Base-by-base conservation (phyloP, 2,797 vertebrate genomes). In the Thalassophryne amazonica region DNA sequence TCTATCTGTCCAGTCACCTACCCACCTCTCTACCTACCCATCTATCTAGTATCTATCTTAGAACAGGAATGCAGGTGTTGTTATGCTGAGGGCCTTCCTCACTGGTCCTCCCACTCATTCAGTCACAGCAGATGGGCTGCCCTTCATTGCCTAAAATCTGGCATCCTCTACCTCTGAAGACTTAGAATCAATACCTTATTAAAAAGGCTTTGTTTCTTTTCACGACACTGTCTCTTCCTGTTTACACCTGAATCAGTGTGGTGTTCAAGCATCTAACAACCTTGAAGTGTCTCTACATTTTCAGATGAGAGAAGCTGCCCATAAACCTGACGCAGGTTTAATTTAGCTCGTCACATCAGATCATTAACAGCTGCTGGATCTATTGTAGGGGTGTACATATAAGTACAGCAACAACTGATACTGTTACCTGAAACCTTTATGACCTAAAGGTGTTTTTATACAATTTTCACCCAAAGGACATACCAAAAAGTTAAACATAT, bases 161-260 rank as follows among this genome's bases (percentile, higher is more conserved):
- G 53, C 66, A 74, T 71, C 68, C 47, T 52, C 65, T 37, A 45
- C 64, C 79, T 77, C 78, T 71, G 69, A 80, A 74, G 51, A 60
- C 65, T 42, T 20, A 6, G 35, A 67, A 85, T 88, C 86, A 76
- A 87, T 86, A 86, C 52, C 63, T 68, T 84, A 86, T 80, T 83
- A 83, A 80, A 84, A 54, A 36, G 50, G 81, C 73, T 50, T 34
- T 54, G 13, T 62, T 72, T 61, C 31, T 37, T 45, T 49, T 34
- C 9, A 21, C 14, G 4, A 17, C n/a, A 6, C 31, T 45, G 41
- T 35, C 10, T 50, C 47, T 50, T 70, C 41, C 56, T 54, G 20
- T 67, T 73, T 54, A 33, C 42, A 18, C 25, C 24, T 45, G 46
- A 59, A 56, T 69, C 43, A 28, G 14, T 60, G 24, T 51, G 48